Conservation (phyloP, 2,113 vertebrate genomes). For the Sapayoa aenigma region DNA sequence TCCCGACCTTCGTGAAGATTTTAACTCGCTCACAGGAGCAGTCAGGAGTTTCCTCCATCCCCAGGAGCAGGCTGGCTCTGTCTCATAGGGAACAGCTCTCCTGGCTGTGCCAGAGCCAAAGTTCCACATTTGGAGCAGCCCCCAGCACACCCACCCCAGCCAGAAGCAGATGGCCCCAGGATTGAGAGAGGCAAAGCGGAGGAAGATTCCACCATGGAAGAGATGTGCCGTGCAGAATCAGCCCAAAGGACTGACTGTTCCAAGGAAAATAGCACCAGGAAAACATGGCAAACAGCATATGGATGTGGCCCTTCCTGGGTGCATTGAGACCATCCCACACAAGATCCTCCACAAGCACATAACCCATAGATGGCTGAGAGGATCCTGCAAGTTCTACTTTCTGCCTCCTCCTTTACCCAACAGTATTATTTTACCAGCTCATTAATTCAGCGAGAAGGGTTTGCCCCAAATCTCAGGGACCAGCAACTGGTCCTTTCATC, state of each 20-base stretch:
- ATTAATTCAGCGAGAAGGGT: not conserved
- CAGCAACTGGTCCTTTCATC: not conserved
- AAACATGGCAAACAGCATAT: accelerated
- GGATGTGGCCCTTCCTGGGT: not conserved
- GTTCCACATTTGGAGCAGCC: not conserved
- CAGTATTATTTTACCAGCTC: not conserved
- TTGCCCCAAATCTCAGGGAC: not conserved
- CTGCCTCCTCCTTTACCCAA: not conserved
- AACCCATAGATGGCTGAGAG: not conserved
- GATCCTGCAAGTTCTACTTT: not conserved
- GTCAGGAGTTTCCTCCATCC: not conserved
- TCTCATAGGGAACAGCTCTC: not conserved
- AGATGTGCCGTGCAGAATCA: not conserved
- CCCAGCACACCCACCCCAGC: not conserved
- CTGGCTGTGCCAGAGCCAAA: not conserved
- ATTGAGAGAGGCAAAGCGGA: not conserved
- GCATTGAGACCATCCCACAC: not conserved
- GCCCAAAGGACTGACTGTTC: not conserved
- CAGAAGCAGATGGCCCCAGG: not conserved
- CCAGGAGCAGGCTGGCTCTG: not conserved
- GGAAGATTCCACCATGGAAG: not conserved
- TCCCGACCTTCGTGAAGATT: not conserved
- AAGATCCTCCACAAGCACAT: not conserved
- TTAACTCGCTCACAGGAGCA: not conserved
- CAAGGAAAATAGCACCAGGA: not conserved